Conservation (phyloP, 2,797 vertebrate genomes). For the Cheirogaleus major region DNA sequence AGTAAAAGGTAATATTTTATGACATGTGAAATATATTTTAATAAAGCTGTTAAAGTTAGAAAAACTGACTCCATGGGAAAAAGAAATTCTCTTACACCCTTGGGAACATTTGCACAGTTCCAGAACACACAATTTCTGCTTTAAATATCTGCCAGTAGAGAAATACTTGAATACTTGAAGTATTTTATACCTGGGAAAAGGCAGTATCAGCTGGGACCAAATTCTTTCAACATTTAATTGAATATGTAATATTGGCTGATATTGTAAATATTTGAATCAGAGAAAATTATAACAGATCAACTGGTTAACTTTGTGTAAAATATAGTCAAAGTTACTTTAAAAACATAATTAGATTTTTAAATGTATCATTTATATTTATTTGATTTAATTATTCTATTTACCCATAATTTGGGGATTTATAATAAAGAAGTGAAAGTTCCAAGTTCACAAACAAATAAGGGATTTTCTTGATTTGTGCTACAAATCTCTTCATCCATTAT, state of each 20-base stretch:
- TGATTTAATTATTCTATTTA: not conserved
- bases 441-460: not conserved
- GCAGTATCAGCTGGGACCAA: not conserved
- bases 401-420: not conserved
- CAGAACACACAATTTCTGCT: not conserved
- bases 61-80: not conserved
- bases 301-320: not conserved
- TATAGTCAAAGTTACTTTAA: not conserved
- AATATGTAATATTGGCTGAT: not conserved
- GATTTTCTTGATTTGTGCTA: not conserved
- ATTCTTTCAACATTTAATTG: not conserved
- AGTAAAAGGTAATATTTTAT: not conserved
- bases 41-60: not conserved
- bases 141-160: not conserved
- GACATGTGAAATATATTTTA: not conserved
- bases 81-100: not conserved
- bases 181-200: not conserved
- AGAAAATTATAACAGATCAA: not conserved
- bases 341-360: not conserved
- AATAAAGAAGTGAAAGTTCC: not conserved
- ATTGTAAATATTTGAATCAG: not conserved
- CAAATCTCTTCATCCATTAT: not conserved
- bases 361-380: not conserved
- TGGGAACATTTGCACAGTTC: not conserved
- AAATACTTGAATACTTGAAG: not conserved